Evolutionary conservation across 2,797 vertebrate genomes (phyloP).

Genomic region (Premnoplex brunnescens): DNA sequence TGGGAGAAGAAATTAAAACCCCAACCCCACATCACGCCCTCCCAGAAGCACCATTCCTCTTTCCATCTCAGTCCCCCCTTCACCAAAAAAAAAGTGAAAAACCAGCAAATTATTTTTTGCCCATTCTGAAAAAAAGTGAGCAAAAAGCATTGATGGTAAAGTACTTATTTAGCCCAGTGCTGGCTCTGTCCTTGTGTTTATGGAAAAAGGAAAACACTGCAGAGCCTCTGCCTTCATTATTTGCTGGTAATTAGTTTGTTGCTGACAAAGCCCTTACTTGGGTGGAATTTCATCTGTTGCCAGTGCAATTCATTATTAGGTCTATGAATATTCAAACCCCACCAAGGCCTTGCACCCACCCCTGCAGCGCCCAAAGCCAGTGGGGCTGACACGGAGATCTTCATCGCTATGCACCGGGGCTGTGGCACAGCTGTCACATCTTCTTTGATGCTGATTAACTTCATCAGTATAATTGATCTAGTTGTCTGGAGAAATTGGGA

Average conservation of each 20-base stretch:
- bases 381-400: neutral
- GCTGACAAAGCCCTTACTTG: neutral
- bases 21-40: no score
- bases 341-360: neutral
- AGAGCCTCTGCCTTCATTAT: neutral
- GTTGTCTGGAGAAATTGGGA: constrained; percentile 56
- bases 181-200: neutral
- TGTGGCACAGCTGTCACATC: neutral
- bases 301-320: neutral
- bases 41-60: neutral
- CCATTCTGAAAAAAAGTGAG: neutral
- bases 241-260: neutral
- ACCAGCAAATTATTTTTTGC: neutral
- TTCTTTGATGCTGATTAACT: constrained; percentile 41
- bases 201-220: fast-evolving
- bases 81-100: neutral
- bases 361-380: neutral
- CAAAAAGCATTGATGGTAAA: fast-evolving
- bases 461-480: constrained; percentile 61
- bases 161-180: fast-evolving
- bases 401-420: neutral
- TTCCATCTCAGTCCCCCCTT: neutral
- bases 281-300: neutral
- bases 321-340: neutral
- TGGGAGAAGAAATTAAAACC: neutral